Evolutionary conservation across 2,888 invertebrate genomes (phyloP).

Genomic region (Xanthostigma xanthostigma): DNA sequence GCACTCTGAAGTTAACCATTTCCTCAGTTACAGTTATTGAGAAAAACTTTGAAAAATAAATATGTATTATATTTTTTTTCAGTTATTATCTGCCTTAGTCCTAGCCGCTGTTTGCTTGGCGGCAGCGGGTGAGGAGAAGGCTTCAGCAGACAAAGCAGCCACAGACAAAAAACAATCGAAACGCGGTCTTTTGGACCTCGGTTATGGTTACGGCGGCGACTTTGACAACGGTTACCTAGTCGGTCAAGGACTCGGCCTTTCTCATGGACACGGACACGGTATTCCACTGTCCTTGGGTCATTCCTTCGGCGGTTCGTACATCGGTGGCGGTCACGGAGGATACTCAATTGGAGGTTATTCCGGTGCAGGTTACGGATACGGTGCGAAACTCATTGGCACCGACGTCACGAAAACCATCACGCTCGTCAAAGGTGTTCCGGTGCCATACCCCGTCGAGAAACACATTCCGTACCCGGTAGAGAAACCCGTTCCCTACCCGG

Average conservation of each 20-base stretch:
- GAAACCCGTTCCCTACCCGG: slow-evolving; percentile 49
- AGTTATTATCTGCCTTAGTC: slow-evolving; percentile 43
- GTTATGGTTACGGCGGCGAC: slow-evolving; percentile 67
- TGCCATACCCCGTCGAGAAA: slow-evolving; percentile 48
- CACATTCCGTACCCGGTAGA: slow-evolving; percentile 45
- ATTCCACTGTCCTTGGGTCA: slow-evolving; percentile 19
- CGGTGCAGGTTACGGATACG: slow-evolving; percentile 15
- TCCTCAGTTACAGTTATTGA: too few species aligned
- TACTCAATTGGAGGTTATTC: slow-evolving; percentile 8
- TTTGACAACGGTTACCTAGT: slow-evolving; percentile 54
- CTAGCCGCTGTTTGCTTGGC: slow-evolving; percentile 45
- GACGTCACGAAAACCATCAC: slow-evolving; percentile 49
- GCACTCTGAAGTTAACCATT: too few species aligned
- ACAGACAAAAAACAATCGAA: slow-evolving; percentile 66
- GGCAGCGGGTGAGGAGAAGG: slow-evolving; percentile 46
- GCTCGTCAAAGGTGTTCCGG: slow-evolving; percentile 46
- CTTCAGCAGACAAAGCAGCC: slow-evolving; percentile 30
- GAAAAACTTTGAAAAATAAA: too few species aligned
- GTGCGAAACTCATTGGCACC: slow-evolving; percentile 28
- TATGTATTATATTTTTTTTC: too few species aligned
- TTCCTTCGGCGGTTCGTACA: slow-evolving; percentile 16
- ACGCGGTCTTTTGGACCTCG: slow-evolving; percentile 62
- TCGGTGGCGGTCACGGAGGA: slow-evolving; percentile 17
- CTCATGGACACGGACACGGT: slow-evolving; percentile 40
- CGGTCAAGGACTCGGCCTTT: slow-evolving; percentile 37